Percentiles rank a stretch among this genome's conserved stretches.
Conservation (phyloP, 1,140 invertebrate species). For the Diplogasteroides magnus region DNA sequence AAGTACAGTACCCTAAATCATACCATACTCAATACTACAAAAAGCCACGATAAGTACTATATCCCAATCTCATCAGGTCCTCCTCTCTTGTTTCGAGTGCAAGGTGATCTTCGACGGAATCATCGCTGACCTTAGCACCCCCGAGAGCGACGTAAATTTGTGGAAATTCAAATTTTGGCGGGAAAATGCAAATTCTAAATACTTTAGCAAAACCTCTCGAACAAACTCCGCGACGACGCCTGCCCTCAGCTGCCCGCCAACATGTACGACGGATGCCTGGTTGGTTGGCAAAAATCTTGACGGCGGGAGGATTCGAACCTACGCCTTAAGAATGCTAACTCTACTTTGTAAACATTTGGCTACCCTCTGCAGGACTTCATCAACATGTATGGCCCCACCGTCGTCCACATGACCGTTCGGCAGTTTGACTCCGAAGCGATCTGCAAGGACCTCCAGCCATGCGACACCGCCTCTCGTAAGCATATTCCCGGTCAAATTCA, state of each 20-base stretch:
- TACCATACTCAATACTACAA: constrained; percentile 5
- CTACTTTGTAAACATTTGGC: constrained; percentile 11
- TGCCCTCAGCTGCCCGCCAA: constrained; percentile 10
- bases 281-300: not conserved
- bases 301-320: not conserved
- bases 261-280: not conserved
- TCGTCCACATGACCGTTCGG: constrained; percentile 28
- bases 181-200: not conserved
- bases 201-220: constrained; percentile 17
- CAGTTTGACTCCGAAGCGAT: constrained; percentile 20
- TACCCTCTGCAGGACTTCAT: constrained; percentile 29
- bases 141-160: constrained; percentile 8
- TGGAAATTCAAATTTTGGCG: no score
- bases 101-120: constrained; percentile 25
- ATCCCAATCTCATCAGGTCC: constrained; percentile 22
- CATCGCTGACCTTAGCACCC: constrained; percentile 11
- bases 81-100: constrained; percentile 31
- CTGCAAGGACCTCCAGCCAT: constrained; percentile 6
- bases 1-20: constrained; percentile 2
- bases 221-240: constrained; percentile 11
- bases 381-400: constrained; percentile 31
- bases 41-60: not conserved
- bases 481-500: no score
- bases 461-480: not conserved
- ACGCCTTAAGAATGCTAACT: no score